phyloP scores from a whole-genome alignment of 2,113 vertebrate genomes.

The Tamias sibiricus region DNA sequence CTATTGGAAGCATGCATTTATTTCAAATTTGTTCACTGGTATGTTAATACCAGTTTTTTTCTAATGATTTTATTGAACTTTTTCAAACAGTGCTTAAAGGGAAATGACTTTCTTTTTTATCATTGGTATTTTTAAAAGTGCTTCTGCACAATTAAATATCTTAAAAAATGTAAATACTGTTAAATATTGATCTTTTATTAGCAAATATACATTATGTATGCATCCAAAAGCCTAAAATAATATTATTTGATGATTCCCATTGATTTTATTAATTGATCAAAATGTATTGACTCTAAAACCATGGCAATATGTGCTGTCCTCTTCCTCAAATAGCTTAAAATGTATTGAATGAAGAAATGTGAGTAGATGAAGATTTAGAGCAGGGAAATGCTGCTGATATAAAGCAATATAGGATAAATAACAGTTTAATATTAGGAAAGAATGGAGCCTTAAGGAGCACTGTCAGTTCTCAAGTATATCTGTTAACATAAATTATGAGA shows the following conservation, averaged over 20 bases:
- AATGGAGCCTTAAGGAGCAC: background rate
- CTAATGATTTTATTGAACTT: background rate
- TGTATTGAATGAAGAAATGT: background rate
- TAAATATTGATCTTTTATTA: background rate
- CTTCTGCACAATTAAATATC: background rate
- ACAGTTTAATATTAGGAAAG: background rate
- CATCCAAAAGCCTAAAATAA: background rate
- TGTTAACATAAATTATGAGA: background rate
- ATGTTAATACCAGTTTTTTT: background rate
- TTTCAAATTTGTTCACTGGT: background rate
- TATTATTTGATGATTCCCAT: background rate
- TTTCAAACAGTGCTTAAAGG: background rate
- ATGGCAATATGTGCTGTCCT: background rate
- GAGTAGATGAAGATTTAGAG: background rate
- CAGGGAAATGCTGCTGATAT: background rate
- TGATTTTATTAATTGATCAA: background rate
- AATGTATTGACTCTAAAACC: background rate
- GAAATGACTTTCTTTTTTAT: background rate
- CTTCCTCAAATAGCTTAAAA: background rate
- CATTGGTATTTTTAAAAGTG: background rate
- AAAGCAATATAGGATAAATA: background rate
- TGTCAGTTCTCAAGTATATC: background rate
- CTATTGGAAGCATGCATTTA: background rate
- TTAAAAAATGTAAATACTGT: background rate
- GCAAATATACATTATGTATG: background rate